phyloP scores from a whole-genome alignment of 2,113 vertebrate species.

The Phrynosoma blainvillii region DNA sequence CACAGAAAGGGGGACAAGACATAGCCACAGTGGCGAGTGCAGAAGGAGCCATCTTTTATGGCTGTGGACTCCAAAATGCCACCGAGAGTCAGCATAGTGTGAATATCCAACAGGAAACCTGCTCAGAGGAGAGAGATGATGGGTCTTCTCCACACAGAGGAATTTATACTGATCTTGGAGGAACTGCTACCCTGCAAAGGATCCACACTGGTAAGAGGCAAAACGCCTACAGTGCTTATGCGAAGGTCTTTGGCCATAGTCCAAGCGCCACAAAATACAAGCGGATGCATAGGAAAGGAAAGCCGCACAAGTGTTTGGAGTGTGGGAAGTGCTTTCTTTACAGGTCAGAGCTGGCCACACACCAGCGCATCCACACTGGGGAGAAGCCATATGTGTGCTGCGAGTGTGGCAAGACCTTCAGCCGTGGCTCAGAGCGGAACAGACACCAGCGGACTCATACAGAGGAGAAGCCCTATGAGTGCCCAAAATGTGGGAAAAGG shows the following conservation, averaged over 20 bases:
- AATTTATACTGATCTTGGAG: background rate
- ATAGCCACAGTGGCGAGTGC: accelerated
- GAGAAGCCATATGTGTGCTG: conserved; percentile 3
- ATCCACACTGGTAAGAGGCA: background rate
- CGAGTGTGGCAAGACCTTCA: conserved; percentile 57
- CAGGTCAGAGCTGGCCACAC: background rate
- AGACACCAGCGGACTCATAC: conserved; percentile 53
- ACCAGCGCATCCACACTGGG: background rate
- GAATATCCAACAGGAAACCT: background rate
- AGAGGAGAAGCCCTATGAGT: background rate
- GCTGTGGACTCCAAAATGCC: too few species aligned
- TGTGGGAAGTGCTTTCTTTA: background rate
- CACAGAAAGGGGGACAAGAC: too few species aligned
- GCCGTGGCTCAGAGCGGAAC: conserved; percentile 36
- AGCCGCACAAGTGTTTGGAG: background rate
- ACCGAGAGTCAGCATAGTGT: background rate
- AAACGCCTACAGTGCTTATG: background rate
- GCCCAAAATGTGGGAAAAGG: conserved; percentile 28
- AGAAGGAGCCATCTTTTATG: background rate
- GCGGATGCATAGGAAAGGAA: background rate
- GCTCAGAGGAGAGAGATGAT: background rate
- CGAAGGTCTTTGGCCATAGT: background rate
- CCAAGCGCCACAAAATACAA: background rate
- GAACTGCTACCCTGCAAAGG: background rate
- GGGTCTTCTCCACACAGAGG: background rate